A percentile compares a stretch with the other conserved stretches of the same genome.
phyloP scores from a whole-genome alignment of 2,113 vertebrate species.

The Manacus vitellinus region DNA sequence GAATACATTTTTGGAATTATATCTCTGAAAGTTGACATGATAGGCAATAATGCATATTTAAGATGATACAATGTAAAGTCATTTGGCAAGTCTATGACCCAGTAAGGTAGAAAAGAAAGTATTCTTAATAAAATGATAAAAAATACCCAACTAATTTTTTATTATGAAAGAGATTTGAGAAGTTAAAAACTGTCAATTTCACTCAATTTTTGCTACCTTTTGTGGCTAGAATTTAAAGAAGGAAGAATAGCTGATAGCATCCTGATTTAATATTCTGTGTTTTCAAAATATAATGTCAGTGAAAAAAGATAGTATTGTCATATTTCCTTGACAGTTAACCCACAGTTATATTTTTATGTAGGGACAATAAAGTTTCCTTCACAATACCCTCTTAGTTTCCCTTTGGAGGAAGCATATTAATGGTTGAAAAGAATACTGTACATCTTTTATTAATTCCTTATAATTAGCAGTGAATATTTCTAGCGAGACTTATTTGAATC shows the following conservation, averaged over 20 bases:
- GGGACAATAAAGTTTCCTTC: slow-evolving; percentile 3
- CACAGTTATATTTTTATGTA: slow-evolving; percentile 26
- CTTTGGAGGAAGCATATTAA: neutral
- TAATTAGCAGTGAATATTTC: neutral
- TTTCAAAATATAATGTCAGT: slow-evolving; percentile 54
- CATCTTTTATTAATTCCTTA: neutral
- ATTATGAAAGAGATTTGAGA: slow-evolving; percentile 19
- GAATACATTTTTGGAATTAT: slow-evolving; percentile 40
- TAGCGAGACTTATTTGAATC: neutral
- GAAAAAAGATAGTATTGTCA: slow-evolving; percentile 41
- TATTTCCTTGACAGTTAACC: slow-evolving; percentile 57
- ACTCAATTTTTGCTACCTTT: neutral
- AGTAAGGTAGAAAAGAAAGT: slow-evolving; percentile 4
- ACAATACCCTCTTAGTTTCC: neutral
- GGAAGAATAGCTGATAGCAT: slow-evolving; percentile 23
- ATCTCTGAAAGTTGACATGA: slow-evolving; percentile 23
- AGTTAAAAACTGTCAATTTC: slow-evolving; percentile 44
- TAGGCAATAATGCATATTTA: slow-evolving; percentile 19
- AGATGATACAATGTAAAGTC: slow-evolving; percentile 1
- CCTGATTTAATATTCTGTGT: slow-evolving; percentile 60
- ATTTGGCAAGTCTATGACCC: neutral
- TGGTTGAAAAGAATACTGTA: neutral
- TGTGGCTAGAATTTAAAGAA: slow-evolving; percentile 21
- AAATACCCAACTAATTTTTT: neutral
- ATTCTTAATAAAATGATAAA: neutral